These are phyloP conservation scores for Martes martes DNA, from an alignment of 2,113 vertebrate genomes.

Conservation along the genomic window DNA sequence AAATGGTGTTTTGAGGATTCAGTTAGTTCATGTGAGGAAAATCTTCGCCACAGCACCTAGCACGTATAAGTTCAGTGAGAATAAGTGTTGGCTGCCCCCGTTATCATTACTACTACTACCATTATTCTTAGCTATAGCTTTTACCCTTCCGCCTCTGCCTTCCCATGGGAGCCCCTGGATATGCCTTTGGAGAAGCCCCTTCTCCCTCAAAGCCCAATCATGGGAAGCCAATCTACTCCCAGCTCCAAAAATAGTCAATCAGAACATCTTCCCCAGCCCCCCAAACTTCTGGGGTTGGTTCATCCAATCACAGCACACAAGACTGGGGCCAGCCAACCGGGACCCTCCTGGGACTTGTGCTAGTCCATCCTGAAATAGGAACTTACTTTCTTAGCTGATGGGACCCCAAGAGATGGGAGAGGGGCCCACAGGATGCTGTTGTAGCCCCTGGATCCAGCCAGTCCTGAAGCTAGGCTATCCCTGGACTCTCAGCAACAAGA, in stretches of 20 bases:
- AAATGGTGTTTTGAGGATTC: not conserved
- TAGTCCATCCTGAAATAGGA: not conserved
- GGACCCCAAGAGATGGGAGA: not conserved
- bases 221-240: too few species aligned
- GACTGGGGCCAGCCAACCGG: not conserved
- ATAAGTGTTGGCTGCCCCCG: too few species aligned
- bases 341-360: not conserved
- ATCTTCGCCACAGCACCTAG: not conserved
- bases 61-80: not conserved
- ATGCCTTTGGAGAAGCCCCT: not conserved
- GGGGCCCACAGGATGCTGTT: not conserved
- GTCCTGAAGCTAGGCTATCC: not conserved
- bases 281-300: not conserved
- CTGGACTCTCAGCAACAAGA: not conserved
- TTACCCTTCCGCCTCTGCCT: not conserved
- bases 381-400: not conserved
- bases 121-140: not conserved
- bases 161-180: not conserved
- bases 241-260: not conserved
- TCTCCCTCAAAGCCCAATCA: fast-evolving
- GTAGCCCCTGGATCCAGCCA: not conserved
- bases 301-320: too few species aligned
- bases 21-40: not conserved
- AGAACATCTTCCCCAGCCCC: not conserved
- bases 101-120: not conserved